Evolutionary conservation across 1,140 invertebrate species (phyloP), one percentile per base, ranked within the genome.

Genomic region (Cydia fagiglandana): DNA sequence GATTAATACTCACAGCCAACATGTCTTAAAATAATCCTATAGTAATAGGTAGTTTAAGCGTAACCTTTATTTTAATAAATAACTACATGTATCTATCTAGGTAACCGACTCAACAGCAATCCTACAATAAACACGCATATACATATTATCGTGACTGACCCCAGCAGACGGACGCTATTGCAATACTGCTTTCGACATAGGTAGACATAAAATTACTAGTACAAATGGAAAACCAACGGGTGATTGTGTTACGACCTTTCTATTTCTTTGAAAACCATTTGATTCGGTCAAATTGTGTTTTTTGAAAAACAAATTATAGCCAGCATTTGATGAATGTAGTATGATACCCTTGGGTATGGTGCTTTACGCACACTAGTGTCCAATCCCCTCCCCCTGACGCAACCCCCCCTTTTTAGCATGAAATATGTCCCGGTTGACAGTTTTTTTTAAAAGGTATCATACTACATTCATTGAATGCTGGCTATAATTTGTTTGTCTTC

Each of bases 21-120:
- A 70, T 38, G 66, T 70, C 66, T 70, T 70, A 70, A 20, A n/a
- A 41, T 70, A 70, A 38, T 70, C 66, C 34, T 70, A 70, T 34
- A 70, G 66, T 70, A 70, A 45, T 38, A 41, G 56, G 50, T 53
- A 53, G 30, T 70, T 70, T 34, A 70, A 70, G 66, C 66, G 66
- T 70, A 70, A 61, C 34, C 20, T 70, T 70, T 70, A 70, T 41
- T 70, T n/a, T 70, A 68, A 68, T 68, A 70, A 70, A 20, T 70
- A 70, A 24, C 66, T 38, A 24, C 20, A 61, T 56, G n/a, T 34
- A 68, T 70, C 66, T 70, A 70, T 41, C n/a, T 70, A 70, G 4
- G 15, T 70, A 70, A 70, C 66, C 66, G 38, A 45, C 7, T 24
- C 41, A 70, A 70, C 66, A 70, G n/a, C 38, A 70, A 70, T 38